Conservation (phyloP, 2,113 vertebrate genomes). For the Notechis scutatus region DNA sequence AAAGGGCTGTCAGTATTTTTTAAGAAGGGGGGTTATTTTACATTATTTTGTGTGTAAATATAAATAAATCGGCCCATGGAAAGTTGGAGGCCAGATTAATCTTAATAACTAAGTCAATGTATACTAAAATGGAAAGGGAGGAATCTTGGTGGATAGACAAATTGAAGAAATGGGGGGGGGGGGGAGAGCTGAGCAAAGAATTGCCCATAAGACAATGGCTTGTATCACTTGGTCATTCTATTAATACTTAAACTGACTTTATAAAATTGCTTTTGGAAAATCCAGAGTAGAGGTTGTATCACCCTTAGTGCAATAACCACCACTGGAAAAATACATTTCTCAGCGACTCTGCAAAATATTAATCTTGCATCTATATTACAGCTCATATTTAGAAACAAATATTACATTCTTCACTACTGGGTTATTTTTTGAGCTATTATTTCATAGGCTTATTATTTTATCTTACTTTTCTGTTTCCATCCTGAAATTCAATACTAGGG, state of each 20-base stretch:
- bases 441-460: neutral
- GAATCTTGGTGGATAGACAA: neutral
- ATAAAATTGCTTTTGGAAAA: neutral
- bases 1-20: neutral
- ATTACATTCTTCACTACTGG: slow-evolving; percentile 24
- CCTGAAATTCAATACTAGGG: neutral
- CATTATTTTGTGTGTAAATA: neutral
- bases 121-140: neutral
- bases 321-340: neutral
- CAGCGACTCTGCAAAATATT: neutral
- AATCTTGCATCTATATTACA: neutral
- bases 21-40: neutral
- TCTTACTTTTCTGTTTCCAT: neutral
- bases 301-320: neutral
- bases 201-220: neutral
- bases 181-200: neutral
- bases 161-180: neutral
- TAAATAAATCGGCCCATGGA: neutral
- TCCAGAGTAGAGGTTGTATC: neutral
- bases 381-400: neutral
- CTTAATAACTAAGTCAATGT: neutral
- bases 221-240: neutral
- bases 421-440: neutral
- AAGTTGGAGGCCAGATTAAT: neutral
- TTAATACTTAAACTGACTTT: neutral